A percentile compares a stretch with the other conserved stretches of the same genome.
phyloP scores from a whole-genome alignment of 2,113 vertebrate genomes.

The Solea solea region DNA sequence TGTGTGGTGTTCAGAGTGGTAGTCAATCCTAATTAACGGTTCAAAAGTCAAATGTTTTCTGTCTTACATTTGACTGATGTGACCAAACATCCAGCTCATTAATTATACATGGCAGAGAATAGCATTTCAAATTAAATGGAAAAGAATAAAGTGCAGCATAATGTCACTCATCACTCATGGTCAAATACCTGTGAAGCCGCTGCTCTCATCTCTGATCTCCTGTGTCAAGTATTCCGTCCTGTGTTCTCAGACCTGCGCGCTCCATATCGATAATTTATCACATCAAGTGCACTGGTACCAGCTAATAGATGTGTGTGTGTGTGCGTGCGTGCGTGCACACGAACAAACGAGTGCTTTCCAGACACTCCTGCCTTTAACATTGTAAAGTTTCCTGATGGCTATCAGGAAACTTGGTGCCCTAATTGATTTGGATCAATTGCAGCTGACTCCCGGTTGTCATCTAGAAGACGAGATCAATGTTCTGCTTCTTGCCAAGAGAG shows the following conservation, averaged over 20 bases:
- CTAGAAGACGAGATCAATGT: conserved; percentile 56
- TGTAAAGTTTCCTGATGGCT: conserved; percentile 47
- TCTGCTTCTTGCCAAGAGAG: conserved; percentile 14
- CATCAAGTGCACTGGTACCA: conserved; percentile 13
- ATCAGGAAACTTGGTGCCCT: conserved; percentile 59
- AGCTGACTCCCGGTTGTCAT: conserved; percentile 62
- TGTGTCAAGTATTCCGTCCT: not conserved
- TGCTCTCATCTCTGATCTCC: not conserved
- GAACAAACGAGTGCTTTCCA: conserved; percentile 34
- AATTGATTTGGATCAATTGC: conserved; percentile 68
- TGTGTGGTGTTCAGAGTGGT: too few species aligned
- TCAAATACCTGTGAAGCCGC: not conserved
- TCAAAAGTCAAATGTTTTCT: not conserved
- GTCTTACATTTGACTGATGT: not conserved
- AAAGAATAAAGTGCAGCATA: not conserved
- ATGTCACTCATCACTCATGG: not conserved
- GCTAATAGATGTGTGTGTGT: conserved; percentile 13
- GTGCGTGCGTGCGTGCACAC: not conserved
- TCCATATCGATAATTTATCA: conserved; percentile 40
- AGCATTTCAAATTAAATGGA: not conserved
- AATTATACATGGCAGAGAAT: not conserved
- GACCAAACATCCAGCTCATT: not conserved
- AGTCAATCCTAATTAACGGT: not conserved
- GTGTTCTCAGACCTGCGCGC: conserved; percentile 8
- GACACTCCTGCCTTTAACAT: conserved; percentile 49